Percentiles rank a stretch among this genome's conserved stretches.
Conservation (phyloP, 2,888 invertebrate genomes). For the Trisateles emortualis region DNA sequence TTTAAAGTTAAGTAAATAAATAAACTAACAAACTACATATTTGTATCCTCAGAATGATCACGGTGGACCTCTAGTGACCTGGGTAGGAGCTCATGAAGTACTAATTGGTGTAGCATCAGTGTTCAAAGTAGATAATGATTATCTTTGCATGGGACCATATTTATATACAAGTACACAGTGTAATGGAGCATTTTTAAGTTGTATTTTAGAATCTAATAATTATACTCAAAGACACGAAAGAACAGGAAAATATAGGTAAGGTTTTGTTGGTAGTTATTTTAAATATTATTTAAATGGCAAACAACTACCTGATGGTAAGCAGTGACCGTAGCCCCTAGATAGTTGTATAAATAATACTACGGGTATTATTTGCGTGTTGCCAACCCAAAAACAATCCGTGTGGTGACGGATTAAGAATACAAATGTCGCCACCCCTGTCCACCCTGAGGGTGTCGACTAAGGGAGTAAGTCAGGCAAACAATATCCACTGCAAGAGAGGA, state of each 20-base stretch:
- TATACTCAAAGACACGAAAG: not conserved
- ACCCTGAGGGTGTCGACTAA: no score
- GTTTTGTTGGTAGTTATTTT: not conserved
- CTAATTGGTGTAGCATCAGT: conserved; percentile 67
- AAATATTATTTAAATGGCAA: no score
- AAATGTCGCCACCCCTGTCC: no score
- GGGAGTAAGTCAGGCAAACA: no score
- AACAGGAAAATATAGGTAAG: not conserved
- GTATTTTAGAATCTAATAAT: conserved; percentile 41
- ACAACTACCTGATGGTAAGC: no score
- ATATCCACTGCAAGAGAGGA: no score
- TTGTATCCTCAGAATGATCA: conserved; percentile 65
- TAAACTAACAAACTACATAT: not conserved
- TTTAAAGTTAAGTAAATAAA: no score
- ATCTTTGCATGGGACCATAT: conserved; percentile 59
- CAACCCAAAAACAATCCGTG: no score
- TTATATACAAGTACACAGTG: conserved; percentile 66
- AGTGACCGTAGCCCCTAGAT: no score
- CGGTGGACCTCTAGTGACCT: conserved; percentile 66
- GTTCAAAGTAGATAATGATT: conserved; percentile 48
- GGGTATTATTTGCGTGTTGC: no score
- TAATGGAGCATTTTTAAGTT: conserved; percentile 60
- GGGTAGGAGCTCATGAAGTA: conserved; percentile 52
- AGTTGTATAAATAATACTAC: no score
- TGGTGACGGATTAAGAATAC: no score